These are phyloP conservation scores for Pseudomyrmex dendroicus DNA, from an alignment of 1,140 invertebrate genomes.

Conservation along the genomic window DNA sequence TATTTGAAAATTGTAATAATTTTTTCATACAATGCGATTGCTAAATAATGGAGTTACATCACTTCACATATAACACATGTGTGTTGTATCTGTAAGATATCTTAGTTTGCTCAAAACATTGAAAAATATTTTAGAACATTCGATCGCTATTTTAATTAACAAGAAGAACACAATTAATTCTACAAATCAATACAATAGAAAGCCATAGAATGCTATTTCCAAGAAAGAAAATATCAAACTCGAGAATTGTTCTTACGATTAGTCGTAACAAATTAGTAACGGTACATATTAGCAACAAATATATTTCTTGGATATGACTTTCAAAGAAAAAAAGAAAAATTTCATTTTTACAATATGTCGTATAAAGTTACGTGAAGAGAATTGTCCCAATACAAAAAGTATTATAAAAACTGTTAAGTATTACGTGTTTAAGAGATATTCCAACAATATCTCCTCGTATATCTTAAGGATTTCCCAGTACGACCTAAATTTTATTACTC, in stretches of 20 bases:
- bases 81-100: conserved; percentile 14
- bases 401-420: not conserved
- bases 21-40: not conserved
- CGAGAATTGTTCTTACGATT: no score
- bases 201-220: no score
- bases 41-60: not conserved
- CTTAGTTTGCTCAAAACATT: conserved; percentile 21
- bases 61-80: not conserved
- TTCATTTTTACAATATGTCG: not conserved
- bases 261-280: not conserved
- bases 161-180: no score
- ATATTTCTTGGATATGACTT: not conserved
- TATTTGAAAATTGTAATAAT: not conserved
- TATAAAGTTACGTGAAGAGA: conserved; percentile 5
- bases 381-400: not conserved
- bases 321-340: not conserved
- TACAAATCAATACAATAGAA: no score
- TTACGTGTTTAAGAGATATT: conserved; percentile 19
- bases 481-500: not conserved
- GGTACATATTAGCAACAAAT: not conserved
- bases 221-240: no score
- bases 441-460: conserved; percentile 15
- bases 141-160: not conserved
- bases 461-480: not conserved
- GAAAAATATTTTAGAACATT: conserved; percentile 13